Evolutionary conservation across 1,140 invertebrate species (phyloP), one percentile per base, ranked within the genome.

Genomic region (Euura saliciscinereae): DNA sequence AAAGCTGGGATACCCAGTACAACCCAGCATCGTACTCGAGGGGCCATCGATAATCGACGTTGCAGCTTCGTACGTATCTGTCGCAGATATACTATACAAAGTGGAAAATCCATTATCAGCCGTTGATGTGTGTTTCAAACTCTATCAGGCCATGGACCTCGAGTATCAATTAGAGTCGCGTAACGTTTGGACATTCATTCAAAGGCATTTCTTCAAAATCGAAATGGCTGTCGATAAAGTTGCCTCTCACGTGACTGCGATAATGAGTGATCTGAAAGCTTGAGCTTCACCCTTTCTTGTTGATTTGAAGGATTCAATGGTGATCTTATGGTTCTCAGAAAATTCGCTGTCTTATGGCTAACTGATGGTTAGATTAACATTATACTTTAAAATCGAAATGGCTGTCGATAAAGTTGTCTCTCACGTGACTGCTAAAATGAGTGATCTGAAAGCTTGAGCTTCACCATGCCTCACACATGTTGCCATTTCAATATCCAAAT

Each of bases 41-140:
- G 70, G 70, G 66, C 43, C 65, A 44, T 71, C 70, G 2, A 4
- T 45, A 7, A n/a, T n/a, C 4, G 70, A 71, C 11, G 66, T 71
- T 8, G 10, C 13, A 28, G 4, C 65, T n/a, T 71, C 43, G 6
- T 71, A 71, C 45, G 70, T 71, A 13, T n/a, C 66, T 8, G 2
- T 71, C 7, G 64, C 65, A 13, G 28, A 66, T 10, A 65, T 66
- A 2, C 43, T 3, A 6, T 71, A 71, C 46, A 11, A 43, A 5
- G 10, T 65, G 11, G 65, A 66, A 11, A 65, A 66, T 13, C 28
- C 65, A 45, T 65, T 66, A 13, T 64, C 64, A 6, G 70, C 70
- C 4, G 65, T 71, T 44, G 70, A 71, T 44, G 65, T 66, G n/a
- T 71, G 70, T 45, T 71, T 71, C 43, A 71, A 71, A 45, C 46